Base-by-base conservation (phyloP, 2,113 vertebrate species). In the Pionites leucogaster region DNA sequence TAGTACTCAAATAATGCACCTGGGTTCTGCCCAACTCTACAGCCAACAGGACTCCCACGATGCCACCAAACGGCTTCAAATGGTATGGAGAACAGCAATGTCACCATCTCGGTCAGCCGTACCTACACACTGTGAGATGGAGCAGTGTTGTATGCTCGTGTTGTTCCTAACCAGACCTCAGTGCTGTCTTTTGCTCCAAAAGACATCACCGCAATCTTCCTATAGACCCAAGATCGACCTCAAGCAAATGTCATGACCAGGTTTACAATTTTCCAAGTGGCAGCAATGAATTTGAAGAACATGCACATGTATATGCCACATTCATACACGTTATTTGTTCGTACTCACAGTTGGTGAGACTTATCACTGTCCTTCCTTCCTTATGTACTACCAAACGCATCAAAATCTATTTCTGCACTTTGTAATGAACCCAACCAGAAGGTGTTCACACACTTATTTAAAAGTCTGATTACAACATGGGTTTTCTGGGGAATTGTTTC, bases 91-190 rank as follows among this genome's bases (percentile, higher is more conserved):
- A 86, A 10, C 2, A 59, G 15, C 33, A 64, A 8, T 1, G 1
- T 46, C 44, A 72, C 12, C 12, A 29, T 15, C 10, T 82, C 24
- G 3, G 70, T 47, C 46, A 86, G 25, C 12, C 27, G 3, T 13
- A 41, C 9, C 6, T 5, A 14, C 0, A 0, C 12, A 4, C 24
- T 57, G 24, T 20, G n/a, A 79, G 18, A 57, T 0, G 0, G 6
- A 72, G 16, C 23, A 68, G 14, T 46, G n/a, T 16, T 59, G 57
- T 24, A 8, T 1, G 9, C 7, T 86, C 0, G 0, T 3, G 1
- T 25, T 65, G 9, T 12, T 81, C 31, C 16, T 22, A 82, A 20
- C 7, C 10, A 74, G 31, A 92, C 27, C 9, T 74, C 41, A 27
- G 10, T 55, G 88, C 50, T 44, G 5, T 9, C 25, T 50, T 35